These are phyloP conservation scores for Pseudopipra pipra DNA, from an alignment of 2,113 vertebrate genomes.

Conservation along the genomic window DNA sequence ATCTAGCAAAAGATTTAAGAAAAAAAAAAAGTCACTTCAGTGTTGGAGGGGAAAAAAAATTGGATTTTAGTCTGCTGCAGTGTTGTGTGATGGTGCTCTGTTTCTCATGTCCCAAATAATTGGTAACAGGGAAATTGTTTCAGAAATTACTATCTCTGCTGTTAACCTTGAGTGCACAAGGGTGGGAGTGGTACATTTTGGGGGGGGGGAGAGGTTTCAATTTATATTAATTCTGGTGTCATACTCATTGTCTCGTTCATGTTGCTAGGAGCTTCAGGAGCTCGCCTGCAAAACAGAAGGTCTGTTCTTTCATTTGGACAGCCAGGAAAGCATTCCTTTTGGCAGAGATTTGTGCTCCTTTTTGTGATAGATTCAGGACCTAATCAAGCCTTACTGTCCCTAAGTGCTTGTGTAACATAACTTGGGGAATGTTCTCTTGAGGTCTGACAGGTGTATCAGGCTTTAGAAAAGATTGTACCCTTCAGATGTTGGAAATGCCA, in stretches of 20 bases:
- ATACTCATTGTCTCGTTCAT: slow-evolving; percentile 24
- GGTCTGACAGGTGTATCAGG: slow-evolving; percentile 15
- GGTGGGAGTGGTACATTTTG: neutral
- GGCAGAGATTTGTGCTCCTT: slow-evolving; percentile 8
- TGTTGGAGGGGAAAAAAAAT: neutral
- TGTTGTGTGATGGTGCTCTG: neutral
- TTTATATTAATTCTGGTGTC: slow-evolving; percentile 55
- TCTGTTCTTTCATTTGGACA: neutral
- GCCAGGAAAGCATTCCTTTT: slow-evolving; percentile 4
- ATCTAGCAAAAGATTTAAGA: slow-evolving; percentile 8
- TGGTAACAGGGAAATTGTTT: slow-evolving; percentile 35
- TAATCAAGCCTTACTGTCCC: slow-evolving; percentile 6
- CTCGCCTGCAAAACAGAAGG: neutral
- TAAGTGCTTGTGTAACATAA: neutral
- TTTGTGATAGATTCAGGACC: neutral
- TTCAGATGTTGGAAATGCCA: neutral
- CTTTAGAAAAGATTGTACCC: neutral
- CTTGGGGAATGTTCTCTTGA: neutral
- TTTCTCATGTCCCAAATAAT: slow-evolving; percentile 5
- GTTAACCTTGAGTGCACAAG: slow-evolving; percentile 30
- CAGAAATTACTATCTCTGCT: neutral
- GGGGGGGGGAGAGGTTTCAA: neutral
- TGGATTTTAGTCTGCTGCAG: neutral
- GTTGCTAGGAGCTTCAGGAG: slow-evolving; percentile 50
- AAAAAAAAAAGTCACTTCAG: neutral